Conservation (phyloP, 2,888 invertebrate species). For the Tryphoninae sp. region DNA sequence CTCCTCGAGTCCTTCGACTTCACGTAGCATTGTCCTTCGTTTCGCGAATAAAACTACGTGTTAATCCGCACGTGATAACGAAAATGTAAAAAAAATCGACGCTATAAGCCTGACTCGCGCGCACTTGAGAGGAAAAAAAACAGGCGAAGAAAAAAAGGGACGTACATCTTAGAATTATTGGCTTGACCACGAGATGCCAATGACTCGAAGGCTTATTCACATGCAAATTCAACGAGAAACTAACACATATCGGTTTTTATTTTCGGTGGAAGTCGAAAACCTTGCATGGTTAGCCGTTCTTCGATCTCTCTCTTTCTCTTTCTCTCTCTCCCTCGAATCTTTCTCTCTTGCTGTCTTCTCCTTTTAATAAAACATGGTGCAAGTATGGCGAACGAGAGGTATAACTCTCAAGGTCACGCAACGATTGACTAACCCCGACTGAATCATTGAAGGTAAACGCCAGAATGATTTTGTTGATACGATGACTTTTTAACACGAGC, state of each 20-base stretch:
- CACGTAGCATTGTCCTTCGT: conserved; percentile 27
- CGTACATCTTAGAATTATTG: conserved; percentile 20
- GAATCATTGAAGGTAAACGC: conserved; percentile 47
- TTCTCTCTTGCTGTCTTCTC: conserved; percentile 5
- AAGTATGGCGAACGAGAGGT: conserved; percentile 23
- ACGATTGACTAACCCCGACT: conserved; percentile 45
- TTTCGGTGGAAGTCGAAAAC: conserved; percentile 41
- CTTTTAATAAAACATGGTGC: conserved; percentile 33
- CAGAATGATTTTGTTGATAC: conserved; percentile 42
- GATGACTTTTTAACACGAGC: conserved; percentile 26
- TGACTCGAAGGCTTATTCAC: conserved; percentile 55
- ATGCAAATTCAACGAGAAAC: conserved; percentile 59
- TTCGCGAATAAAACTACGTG: not conserved
- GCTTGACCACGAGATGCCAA: conserved; percentile 33
- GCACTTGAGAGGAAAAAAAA: not conserved
- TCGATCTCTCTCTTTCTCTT: not conserved
- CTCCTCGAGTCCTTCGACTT: not conserved
- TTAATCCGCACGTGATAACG: not conserved
- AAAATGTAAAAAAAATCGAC: not conserved
- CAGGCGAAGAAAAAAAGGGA: not conserved
- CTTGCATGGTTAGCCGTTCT: conserved; percentile 40
- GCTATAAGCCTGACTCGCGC: not conserved
- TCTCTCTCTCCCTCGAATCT: conserved; percentile 13
- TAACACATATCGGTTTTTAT: conserved; percentile 48
- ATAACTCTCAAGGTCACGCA: conserved; percentile 51